phyloP scores from a whole-genome alignment of 2,888 invertebrate species.

The Netelia melanura region DNA sequence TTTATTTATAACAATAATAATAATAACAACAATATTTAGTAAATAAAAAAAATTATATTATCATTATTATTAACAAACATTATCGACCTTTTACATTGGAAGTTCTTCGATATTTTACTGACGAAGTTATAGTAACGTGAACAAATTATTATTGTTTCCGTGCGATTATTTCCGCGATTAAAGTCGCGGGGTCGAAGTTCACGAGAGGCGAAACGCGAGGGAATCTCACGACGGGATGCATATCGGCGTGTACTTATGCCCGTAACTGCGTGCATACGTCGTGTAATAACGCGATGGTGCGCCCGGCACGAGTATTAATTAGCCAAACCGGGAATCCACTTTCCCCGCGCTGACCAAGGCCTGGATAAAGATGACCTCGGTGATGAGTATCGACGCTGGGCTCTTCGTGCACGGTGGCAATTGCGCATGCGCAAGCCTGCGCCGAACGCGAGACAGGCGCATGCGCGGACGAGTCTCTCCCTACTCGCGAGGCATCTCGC shows the following conservation, averaged over 20 bases:
- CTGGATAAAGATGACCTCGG: constrained; percentile 63
- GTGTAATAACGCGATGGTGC: constrained; percentile 39
- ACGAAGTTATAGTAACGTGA: background rate
- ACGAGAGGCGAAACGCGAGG: background rate
- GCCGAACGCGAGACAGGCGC: background rate
- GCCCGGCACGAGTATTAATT: constrained; percentile 66
- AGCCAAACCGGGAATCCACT: constrained; percentile 72
- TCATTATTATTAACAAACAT: no score
- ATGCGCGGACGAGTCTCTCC: constrained; percentile 6
- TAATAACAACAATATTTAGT: no score
- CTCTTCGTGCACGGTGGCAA: background rate
- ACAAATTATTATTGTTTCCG: background rate
- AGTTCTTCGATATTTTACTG: no score
- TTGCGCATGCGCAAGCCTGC: constrained; percentile 28
- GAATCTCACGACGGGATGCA: background rate
- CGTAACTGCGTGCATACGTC: background rate
- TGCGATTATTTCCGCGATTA: background rate
- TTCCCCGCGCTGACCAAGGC: constrained; percentile 70
- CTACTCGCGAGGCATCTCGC: constrained; percentile 15
- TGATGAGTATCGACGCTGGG: constrained; percentile 55
- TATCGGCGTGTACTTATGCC: background rate
- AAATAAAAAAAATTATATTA: no score
- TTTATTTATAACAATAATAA: no score
- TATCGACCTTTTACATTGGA: no score
- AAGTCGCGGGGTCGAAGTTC: background rate